Conservation (phyloP, 2,797 vertebrate genomes). For the Tokudaia muenninki region DNA sequence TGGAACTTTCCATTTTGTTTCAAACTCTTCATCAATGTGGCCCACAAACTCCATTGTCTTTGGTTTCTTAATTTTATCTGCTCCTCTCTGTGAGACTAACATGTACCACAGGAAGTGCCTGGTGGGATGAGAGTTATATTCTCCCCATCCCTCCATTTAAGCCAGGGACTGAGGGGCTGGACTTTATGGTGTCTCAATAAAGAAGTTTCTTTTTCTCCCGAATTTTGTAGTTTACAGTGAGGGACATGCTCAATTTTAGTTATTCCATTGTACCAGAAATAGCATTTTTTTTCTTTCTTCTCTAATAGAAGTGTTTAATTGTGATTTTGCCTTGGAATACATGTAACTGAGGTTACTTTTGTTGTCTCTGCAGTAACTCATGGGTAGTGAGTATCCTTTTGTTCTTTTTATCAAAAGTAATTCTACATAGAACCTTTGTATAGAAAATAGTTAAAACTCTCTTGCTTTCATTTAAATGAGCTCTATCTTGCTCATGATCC, state of each 20-base stretch:
- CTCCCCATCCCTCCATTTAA: neutral
- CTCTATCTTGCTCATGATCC: constrained; percentile 11
- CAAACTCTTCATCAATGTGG: neutral
- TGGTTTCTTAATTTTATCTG: neutral
- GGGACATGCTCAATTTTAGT: neutral
- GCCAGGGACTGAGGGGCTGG: neutral
- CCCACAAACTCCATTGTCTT: neutral
- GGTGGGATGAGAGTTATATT: neutral
- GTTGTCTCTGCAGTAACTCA: constrained; percentile 48
- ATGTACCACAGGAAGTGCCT: neutral
- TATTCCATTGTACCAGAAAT: neutral
- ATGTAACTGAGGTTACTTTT: constrained; percentile 46
- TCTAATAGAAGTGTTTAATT: constrained; percentile 31
- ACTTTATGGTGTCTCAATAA: constrained; percentile 21
- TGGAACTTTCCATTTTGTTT: neutral
- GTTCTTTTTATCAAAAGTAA: neutral
- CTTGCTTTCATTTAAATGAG: constrained; percentile 66
- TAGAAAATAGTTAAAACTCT: constrained; percentile 62
- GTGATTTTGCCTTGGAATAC: constrained; percentile 41
- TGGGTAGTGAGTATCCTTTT: neutral
- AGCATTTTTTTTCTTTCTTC: constrained; percentile 53
- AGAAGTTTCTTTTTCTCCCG: neutral
- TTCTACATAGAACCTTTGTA: neutral
- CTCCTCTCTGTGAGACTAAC: neutral
- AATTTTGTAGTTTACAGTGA: constrained; percentile 37